A percentile compares a stretch with the other conserved stretches of the same genome.
Conservation (phyloP, 1,140 invertebrate genomes). For the Hycleus cichorii region DNA sequence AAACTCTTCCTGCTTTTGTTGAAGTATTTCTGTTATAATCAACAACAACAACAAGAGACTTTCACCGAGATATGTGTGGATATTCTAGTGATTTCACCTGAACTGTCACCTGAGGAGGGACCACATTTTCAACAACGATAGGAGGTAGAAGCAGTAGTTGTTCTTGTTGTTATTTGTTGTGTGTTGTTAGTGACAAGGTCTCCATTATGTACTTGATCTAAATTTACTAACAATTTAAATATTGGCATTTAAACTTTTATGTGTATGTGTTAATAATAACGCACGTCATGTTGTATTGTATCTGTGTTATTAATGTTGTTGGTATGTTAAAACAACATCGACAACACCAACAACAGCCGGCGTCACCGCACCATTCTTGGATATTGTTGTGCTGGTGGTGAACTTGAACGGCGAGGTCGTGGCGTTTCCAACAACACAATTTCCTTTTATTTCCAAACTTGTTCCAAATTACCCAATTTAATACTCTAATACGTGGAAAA, state of each 20-base stretch:
- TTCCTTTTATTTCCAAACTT: no score
- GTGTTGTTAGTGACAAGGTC: slow-evolving; percentile 7
- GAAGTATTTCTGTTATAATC: neutral
- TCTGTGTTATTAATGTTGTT: no score
- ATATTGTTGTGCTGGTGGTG: neutral
- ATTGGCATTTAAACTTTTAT: slow-evolving; percentile 6
- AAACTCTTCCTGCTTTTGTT: no score
- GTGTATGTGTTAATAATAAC: no score
- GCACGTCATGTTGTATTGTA: no score
- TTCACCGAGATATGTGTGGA: slow-evolving; percentile 14
- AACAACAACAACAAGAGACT: slow-evolving; percentile 10
- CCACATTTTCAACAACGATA: neutral
- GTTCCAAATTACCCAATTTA: no score
- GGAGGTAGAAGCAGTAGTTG: no score
- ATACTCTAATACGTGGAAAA: no score
- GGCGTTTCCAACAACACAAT: no score
- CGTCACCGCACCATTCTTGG: slow-evolving; percentile 4
- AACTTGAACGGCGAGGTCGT: slow-evolving; percentile 10
- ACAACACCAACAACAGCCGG: no score
- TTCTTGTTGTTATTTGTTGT: neutral
- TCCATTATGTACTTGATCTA: slow-evolving; percentile 11
- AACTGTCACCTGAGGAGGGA: slow-evolving; percentile 8
- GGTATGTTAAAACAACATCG: no score
- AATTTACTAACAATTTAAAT: slow-evolving; percentile 8
- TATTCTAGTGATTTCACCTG: slow-evolving; percentile 9